Base-by-base conservation (phyloP, 2,888 invertebrate genomes). In the Ctenicera cuprea region DNA sequence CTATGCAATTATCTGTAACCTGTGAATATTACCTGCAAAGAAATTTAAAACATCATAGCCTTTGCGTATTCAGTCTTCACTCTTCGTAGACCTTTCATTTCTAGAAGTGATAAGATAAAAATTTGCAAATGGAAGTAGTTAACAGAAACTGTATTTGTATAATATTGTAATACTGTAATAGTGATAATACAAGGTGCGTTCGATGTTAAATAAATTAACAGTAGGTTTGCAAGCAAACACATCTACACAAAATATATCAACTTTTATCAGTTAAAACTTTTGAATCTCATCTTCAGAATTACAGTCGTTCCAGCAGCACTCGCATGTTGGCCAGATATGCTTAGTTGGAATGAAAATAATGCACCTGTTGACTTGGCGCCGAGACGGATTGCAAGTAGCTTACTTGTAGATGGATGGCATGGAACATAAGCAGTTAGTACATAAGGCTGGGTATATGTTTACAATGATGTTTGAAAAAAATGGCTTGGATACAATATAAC, bases 201-300 rank as follows among this genome's bases (percentile, higher is more conserved):
- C 85, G 86, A 86, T 86, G 85, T 86, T 82, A 86, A 86, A 86
- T 86, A 87, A 86, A 85, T 81, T 82, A 84, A 85, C 83, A 81
- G 84, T 80, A 80, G 83, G 81, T 80, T 83, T 83, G 85, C 85
- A 86, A 86, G 86, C 86, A 85, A 85, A 86, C 84, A 83, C 85
- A 86, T 85, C 86, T 86, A 86, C 86, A 85, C 83, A 86, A 86
- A 86, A 85, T 85, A 85, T 83, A 82, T 82, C 73, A 78, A 79
- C 73, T 62, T 78, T 79, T 74, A 73, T 76, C 74, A 76, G 76
- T 73, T 74, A 77, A 63, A 75, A 75, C 64, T 63, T 79, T 68
- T 72, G 71, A 78, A 77, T 74, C 71, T 77, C 74, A 71, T 77
- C 76, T 75, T 77, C 76, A 68, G 76, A 78, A 78, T 78, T 78